Evolutionary conservation across 2,113 vertebrate genomes (phyloP).

Genomic region (Protobothrops flavoviridis): DNA sequence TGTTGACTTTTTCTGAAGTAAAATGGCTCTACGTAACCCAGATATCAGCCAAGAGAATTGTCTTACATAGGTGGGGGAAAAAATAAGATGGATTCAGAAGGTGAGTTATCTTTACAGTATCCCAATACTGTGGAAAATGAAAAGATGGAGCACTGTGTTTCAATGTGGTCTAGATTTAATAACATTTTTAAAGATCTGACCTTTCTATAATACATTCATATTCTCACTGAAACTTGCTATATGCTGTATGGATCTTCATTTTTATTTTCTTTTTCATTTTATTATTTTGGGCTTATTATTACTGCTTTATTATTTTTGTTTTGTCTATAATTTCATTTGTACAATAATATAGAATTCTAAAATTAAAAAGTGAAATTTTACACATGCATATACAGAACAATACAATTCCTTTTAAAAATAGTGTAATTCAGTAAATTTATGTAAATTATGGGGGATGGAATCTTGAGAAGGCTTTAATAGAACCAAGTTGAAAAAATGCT

Average conservation of each 20-base stretch:
- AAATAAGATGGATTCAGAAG: not conserved
- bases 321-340: not conserved
- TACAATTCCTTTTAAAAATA: not conserved
- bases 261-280: not conserved
- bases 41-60: not conserved
- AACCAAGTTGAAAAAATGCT: constrained; percentile 41
- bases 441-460: constrained; percentile 34
- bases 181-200: not conserved
- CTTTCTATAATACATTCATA: not conserved
- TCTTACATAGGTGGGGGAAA: not conserved
- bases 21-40: not conserved
- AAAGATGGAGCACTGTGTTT: not conserved
- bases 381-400: not conserved
- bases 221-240: not conserved
- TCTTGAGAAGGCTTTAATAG: constrained; percentile 25
- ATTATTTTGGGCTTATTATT: not conserved
- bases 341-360: not conserved
- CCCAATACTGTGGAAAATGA: not conserved
- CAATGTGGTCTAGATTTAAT: not conserved
- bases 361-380: not conserved
- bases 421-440: constrained; percentile 4
- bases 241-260: not conserved
- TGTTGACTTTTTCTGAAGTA: not conserved
- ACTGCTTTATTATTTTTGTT: not conserved
- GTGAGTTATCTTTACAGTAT: not conserved